Evolutionary conservation across 2,113 vertebrate species (phyloP).

Genomic region (Zootoca vivipara): DNA sequence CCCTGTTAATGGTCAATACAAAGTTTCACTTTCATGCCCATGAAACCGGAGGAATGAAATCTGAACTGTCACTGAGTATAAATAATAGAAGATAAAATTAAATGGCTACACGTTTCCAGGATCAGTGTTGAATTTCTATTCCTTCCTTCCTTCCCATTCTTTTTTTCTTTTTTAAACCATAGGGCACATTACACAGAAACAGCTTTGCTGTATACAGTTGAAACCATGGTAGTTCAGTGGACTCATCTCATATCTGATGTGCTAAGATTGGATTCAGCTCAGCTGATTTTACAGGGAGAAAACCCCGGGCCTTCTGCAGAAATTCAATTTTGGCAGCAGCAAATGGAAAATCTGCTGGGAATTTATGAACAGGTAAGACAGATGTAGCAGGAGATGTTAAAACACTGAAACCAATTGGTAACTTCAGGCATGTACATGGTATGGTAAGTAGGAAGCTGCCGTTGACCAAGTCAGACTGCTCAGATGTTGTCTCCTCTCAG

Average conservation of each 20-base stretch:
- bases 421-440: neutral
- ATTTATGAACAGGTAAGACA: conserved; percentile 76
- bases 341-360: conserved; percentile 75
- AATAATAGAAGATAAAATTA: neutral
- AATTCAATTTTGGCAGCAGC: conserved; percentile 78
- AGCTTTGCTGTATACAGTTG: conserved; percentile 74
- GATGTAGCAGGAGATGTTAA: conserved; percentile 19
- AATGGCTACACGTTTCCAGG: conserved; percentile 12
- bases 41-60: neutral
- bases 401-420: neutral
- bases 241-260: conserved; percentile 71
- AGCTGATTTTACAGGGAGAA: conserved; percentile 65
- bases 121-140: conserved; percentile 2
- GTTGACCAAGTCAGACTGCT: neutral
- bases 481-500: neutral
- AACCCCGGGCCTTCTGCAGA: conserved; percentile 74
- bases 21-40: neutral
- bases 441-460: neutral
- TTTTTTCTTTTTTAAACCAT: neutral
- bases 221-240: conserved; percentile 77
- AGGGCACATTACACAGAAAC: conserved; percentile 51
- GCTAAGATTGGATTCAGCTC: conserved; percentile 75
- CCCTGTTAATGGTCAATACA: neutral
- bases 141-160: neutral
- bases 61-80: neutral